Conservation (phyloP, 1,140 invertebrate genomes). For the Drepana arcuata region DNA sequence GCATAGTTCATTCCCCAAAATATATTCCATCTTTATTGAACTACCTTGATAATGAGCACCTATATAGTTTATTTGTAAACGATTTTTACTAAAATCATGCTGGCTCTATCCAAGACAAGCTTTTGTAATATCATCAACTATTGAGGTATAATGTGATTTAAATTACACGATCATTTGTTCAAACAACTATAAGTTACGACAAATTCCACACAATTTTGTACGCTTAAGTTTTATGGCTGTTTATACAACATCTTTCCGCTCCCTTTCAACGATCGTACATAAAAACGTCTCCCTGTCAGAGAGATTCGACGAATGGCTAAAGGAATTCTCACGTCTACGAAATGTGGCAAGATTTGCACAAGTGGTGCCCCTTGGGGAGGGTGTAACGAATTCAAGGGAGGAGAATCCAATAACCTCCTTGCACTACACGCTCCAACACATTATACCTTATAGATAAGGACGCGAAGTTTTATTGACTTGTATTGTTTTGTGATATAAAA, state of each 20-base stretch:
- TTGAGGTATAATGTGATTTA: too few species aligned
- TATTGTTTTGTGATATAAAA: too few species aligned
- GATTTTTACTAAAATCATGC: too few species aligned
- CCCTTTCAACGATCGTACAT: constrained; percentile 20
- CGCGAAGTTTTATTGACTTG: background rate
- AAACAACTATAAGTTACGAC: too few species aligned
- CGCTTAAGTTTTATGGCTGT: constrained; percentile 14
- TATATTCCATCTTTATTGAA: too few species aligned
- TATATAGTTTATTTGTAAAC: too few species aligned
- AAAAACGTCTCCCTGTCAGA: constrained; percentile 27
- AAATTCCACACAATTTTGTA: too few species aligned
- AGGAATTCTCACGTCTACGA: constrained; percentile 20
- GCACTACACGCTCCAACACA: constrained; percentile 4
- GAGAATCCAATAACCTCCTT: constrained; percentile 17
- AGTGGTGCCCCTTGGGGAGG: constrained; percentile 19
- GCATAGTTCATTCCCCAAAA: too few species aligned
- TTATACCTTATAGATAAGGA: background rate
- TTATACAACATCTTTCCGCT: constrained; percentile 12
- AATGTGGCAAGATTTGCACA: constrained; percentile 31
- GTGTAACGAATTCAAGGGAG: constrained; percentile 23
- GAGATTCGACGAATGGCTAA: constrained; percentile 17
- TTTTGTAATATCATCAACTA: too few species aligned
- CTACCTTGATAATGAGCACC: too few species aligned
- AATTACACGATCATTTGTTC: too few species aligned
- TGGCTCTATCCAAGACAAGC: too few species aligned